These are phyloP conservation scores for Telenomus remus DNA, from an alignment of 1,140 invertebrate genomes.

Conservation along the genomic window DNA sequence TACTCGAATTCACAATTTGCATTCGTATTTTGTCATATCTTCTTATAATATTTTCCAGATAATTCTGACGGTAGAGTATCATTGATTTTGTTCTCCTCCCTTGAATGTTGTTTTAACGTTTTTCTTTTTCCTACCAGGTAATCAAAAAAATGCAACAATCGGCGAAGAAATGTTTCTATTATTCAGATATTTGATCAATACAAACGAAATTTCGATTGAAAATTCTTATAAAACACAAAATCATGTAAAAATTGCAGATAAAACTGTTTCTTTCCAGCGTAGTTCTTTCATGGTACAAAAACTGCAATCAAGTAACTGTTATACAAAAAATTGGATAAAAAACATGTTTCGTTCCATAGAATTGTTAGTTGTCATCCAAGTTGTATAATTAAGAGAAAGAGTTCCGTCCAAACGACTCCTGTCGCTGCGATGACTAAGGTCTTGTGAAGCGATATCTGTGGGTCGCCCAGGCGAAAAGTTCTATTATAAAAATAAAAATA, in stretches of 20 bases:
- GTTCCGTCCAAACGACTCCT: slow-evolving; percentile 54
- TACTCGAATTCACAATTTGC: background rate
- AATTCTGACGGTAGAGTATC: too few species aligned
- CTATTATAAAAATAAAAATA: slow-evolving; percentile 68
- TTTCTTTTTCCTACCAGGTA: too few species aligned
- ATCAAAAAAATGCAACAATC: too few species aligned
- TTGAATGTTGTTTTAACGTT: too few species aligned
- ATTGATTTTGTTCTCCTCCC: too few species aligned
- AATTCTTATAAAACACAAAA: background rate
- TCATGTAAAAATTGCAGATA: background rate
- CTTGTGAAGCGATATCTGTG: slow-evolving; percentile 74
- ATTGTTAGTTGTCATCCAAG: slow-evolving; percentile 29
- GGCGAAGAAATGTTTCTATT: too few species aligned
- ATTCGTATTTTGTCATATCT: background rate
- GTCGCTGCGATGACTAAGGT: slow-evolving; percentile 67
- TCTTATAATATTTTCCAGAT: background rate
- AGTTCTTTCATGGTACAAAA: background rate
- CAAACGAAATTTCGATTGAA: background rate
- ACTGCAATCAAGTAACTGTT: background rate
- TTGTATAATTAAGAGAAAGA: slow-evolving; percentile 43
- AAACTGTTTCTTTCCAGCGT: background rate
- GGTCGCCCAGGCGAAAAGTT: slow-evolving; percentile 72
- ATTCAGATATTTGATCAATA: too few species aligned
- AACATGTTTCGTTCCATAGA: slow-evolving; percentile 22
- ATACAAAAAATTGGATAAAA: slow-evolving; percentile 10